Conservation (phyloP, 2,797 vertebrate genomes). For the Coccyzus lansbergi region DNA sequence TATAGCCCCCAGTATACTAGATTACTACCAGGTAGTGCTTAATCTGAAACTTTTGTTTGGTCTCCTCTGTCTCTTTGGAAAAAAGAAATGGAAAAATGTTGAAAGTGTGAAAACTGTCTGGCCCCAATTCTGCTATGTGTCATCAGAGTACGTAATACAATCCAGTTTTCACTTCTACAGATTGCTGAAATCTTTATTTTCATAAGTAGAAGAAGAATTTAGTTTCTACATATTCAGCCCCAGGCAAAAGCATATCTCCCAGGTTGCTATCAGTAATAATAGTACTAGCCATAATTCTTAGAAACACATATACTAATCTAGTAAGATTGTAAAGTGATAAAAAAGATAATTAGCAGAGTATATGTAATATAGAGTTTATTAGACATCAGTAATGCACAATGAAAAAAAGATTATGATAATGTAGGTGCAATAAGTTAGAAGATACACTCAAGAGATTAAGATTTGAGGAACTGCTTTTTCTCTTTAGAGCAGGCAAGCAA, state of each 20-base stretch:
- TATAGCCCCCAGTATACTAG: not conserved
- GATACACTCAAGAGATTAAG: not conserved
- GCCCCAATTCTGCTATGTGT: not conserved
- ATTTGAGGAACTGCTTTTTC: not conserved
- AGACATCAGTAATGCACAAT: not conserved
- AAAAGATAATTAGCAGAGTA: not conserved
- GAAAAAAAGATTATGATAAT: not conserved
- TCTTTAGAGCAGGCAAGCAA: not conserved
- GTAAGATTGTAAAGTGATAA: not conserved
- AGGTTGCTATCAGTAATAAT: not conserved
- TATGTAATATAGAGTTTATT: not conserved
- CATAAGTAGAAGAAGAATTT: not conserved
- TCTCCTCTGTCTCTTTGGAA: not conserved
- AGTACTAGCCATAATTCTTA: not conserved
- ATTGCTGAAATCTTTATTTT: not conserved
- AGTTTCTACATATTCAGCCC: not conserved
- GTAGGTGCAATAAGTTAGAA: not conserved
- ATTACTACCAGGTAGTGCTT: not conserved
- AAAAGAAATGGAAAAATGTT: not conserved
- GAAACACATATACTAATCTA: not conserved
- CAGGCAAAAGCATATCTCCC: not conserved
- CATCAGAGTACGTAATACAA: not conserved
- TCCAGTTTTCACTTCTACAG: not conserved
- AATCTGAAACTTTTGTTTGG: not conserved
- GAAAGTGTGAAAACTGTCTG: not conserved